Evolutionary conservation across 2,888 invertebrate species (phyloP).

Genomic region (Blastobasis lacticolella): DNA sequence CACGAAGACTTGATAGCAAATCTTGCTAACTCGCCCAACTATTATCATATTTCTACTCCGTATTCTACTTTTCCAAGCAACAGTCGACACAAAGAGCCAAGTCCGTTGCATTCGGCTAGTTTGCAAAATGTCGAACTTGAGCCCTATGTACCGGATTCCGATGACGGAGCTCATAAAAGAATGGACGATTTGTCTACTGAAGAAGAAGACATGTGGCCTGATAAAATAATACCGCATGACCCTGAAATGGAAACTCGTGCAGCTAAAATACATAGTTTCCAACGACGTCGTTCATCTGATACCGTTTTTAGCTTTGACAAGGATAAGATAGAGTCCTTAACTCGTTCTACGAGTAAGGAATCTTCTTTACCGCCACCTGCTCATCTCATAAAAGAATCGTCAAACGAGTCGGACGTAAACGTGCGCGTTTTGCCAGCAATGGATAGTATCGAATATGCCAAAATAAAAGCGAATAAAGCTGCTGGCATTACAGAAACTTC

Average conservation of each 20-base stretch:
- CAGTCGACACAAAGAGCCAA: constrained; percentile 67
- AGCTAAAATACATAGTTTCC: constrained; percentile 65
- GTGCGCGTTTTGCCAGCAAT: constrained; percentile 65
- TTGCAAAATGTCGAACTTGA: constrained; percentile 82
- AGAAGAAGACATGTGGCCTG: constrained; percentile 74
- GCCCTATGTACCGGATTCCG: constrained; percentile 64
- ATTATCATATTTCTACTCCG: constrained; percentile 74
- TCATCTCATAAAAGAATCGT: constrained; percentile 64
- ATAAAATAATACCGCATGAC: constrained; percentile 65
- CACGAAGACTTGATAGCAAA: constrained; percentile 76
- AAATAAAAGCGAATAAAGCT: constrained; percentile 67
- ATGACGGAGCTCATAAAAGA: constrained; percentile 48
- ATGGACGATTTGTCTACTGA: constrained; percentile 66
- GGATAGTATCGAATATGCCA: constrained; percentile 73
- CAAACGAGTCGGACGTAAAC: constrained; percentile 68
- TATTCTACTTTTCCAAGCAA: constrained; percentile 78
- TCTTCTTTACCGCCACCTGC: constrained; percentile 31
- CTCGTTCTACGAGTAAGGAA: constrained; percentile 69
- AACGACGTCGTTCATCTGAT: constrained; percentile 80
- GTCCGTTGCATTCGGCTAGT: constrained; percentile 79
- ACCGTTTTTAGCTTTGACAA: constrained; percentile 85
- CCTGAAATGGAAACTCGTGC: constrained; percentile 66
- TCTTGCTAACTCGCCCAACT: constrained; percentile 55
- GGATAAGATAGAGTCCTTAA: constrained; percentile 82
- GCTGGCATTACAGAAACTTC: constrained; percentile 57